Percentiles rank a stretch among this genome's conserved stretches.
Evolutionary conservation across 2,797 vertebrate genomes (phyloP).

Genomic region (Gallinago solitaria): DNA sequence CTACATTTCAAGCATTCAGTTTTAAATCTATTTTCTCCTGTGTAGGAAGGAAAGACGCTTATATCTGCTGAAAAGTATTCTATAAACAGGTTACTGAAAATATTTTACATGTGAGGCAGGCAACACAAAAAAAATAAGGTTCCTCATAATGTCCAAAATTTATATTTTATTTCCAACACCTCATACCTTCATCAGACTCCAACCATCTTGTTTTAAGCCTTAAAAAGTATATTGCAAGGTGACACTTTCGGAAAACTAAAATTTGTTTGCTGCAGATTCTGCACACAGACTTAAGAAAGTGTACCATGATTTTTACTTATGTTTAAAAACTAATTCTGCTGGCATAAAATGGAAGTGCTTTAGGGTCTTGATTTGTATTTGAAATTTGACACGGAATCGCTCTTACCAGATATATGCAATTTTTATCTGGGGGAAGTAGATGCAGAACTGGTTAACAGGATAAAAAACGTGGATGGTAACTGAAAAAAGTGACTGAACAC

Average conservation of each 20-base stretch:
- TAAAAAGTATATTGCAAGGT: neutral
- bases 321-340: neutral
- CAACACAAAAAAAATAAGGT: neutral
- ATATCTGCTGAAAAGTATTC: neutral
- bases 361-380: neutral
- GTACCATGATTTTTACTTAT: rapidly evolving
- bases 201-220: neutral
- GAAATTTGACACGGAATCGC: neutral
- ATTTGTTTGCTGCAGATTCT: neutral
- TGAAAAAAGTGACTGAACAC: neutral
- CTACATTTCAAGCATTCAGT: neutral
- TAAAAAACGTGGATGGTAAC: neutral
- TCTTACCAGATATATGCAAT: neutral
- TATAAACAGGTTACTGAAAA: neutral
- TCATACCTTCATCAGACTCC: neutral
- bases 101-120: neutral
- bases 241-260: neutral
- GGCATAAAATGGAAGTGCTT: neutral
- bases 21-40: neutral
- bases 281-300: neutral
- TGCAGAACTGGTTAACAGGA: neutral
- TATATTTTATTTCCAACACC: neutral
- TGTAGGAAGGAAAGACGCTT: neutral
- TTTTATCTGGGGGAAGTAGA: neutral
- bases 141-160: neutral